Conservation (phyloP, 2,797 vertebrate genomes). For the Loris lydekkerianus region DNA sequence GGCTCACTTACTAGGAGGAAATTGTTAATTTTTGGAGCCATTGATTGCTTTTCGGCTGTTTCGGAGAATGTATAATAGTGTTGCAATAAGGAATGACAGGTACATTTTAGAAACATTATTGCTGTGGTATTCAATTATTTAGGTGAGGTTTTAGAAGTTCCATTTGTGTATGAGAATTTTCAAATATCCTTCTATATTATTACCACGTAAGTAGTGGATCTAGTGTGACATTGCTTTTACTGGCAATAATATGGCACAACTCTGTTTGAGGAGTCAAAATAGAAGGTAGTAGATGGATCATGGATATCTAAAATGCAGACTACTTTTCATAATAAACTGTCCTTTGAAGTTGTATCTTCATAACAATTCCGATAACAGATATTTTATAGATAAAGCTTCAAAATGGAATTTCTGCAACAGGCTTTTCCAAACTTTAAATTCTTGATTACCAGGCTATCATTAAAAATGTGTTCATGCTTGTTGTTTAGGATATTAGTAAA, state of each 20-base stretch:
- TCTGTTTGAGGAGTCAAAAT: background rate
- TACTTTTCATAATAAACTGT: background rate
- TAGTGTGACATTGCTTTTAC: background rate
- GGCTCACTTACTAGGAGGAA: slow-evolving; percentile 52
- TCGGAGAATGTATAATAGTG: background rate
- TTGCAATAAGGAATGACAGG: background rate
- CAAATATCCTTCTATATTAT: background rate
- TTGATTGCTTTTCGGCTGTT: slow-evolving; percentile 21
- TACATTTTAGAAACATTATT: slow-evolving; percentile 17
- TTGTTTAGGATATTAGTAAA: background rate
- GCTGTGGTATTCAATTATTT: slow-evolving; percentile 1
- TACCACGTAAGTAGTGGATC: background rate
- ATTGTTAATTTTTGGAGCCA: slow-evolving; percentile 50
- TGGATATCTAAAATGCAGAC: background rate
- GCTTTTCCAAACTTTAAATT: background rate
- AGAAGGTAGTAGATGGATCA: background rate
- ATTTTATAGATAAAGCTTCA: background rate
- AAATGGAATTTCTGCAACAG: slow-evolving; percentile 13
- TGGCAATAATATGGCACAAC: background rate
- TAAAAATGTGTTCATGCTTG: background rate
- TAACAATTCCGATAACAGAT: background rate
- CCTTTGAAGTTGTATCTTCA: slow-evolving; percentile 15
- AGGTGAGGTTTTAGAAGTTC: slow-evolving; percentile 14
- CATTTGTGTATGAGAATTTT: background rate
- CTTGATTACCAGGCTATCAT: background rate